Evolutionary conservation across 2,888 invertebrate genomes (phyloP).

Genomic region (Cryptus armator): DNA sequence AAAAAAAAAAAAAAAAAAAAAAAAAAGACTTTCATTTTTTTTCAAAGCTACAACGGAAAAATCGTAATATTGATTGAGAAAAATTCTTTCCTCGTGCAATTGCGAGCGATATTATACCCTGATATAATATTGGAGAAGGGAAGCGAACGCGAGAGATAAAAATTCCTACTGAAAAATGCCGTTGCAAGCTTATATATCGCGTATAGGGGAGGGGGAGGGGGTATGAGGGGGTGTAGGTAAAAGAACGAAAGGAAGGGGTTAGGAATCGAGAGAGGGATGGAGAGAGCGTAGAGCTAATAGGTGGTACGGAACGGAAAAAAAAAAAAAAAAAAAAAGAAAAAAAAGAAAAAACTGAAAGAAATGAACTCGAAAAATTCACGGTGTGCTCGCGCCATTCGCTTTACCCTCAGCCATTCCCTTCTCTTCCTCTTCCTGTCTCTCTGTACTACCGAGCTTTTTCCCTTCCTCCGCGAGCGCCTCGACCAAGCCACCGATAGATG

Average conservation of each 20-base stretch:
- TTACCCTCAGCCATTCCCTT: conserved; percentile 55
- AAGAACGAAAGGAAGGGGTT: conserved; percentile 56
- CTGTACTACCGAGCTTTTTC: background rate
- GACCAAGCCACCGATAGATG: conserved; percentile 75
- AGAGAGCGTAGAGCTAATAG: background rate
- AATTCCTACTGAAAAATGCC: conserved; percentile 62
- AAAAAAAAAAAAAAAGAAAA: conserved; percentile 57
- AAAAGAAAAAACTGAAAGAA: conserved; percentile 59
- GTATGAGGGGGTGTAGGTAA: background rate
- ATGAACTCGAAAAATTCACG: conserved; percentile 62
- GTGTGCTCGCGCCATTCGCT: conserved; percentile 55
- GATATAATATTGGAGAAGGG: conserved; percentile 38
- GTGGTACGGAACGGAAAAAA: conserved; percentile 59
- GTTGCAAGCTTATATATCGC: conserved; percentile 42
- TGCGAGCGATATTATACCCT: conserved; percentile 19
- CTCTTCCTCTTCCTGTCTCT: conserved; percentile 45
- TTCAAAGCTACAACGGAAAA: background rate
- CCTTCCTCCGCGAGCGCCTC: background rate
- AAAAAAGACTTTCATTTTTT: background rate
- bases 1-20: background rate
- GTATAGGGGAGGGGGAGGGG: conserved; percentile 25
- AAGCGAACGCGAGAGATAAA: conserved; percentile 51
- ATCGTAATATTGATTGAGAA: conserved; percentile 25
- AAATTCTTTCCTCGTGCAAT: conserved; percentile 5
- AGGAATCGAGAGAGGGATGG: conserved; percentile 37